Evolutionary conservation across 2,888 invertebrate species (phyloP).

Genomic region (Aleiodes testaceus): DNA sequence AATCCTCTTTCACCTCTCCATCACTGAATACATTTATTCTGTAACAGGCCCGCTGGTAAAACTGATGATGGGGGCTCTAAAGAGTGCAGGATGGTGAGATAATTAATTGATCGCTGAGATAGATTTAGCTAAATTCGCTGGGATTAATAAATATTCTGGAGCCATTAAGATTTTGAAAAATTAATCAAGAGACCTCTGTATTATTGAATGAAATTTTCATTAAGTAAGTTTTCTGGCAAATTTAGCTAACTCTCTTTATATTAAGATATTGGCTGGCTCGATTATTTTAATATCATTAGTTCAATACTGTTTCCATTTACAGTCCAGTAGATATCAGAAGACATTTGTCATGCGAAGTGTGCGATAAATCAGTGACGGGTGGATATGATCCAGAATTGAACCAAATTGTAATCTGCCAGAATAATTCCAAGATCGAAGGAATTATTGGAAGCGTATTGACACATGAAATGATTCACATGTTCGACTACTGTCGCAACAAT

Average conservation of each 20-base stretch:
- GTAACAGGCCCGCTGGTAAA: constrained; percentile 84
- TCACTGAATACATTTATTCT: constrained; percentile 51
- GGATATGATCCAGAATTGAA: constrained; percentile 91
- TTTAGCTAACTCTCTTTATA: neutral
- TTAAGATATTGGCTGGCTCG: neutral
- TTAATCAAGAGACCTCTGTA: too few species aligned
- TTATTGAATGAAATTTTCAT: neutral
- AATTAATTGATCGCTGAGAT: constrained; percentile 37
- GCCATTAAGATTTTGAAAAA: too few species aligned
- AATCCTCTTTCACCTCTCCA: neutral
- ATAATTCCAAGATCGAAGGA: constrained; percentile 81
- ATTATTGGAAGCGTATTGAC: constrained; percentile 87
- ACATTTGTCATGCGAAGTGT: constrained; percentile 94
- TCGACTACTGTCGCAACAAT: constrained; percentile 92
- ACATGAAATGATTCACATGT: constrained; percentile 98
- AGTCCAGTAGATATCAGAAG: constrained; percentile 88
- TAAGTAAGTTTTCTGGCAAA: neutral
- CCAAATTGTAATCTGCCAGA: constrained; percentile 95
- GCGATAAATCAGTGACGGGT: constrained; percentile 87
- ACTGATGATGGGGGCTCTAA: constrained; percentile 88
- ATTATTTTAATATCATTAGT: constrained; percentile 30
- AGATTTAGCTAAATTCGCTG: constrained; percentile 19
- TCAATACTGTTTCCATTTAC: constrained; percentile 48
- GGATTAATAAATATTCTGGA: too few species aligned
- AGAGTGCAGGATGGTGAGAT: constrained; percentile 84